Evolutionary conservation across 2,113 vertebrate species (phyloP), one percentile per base, ranked within the genome.

Genomic region (Neopipo cinnamomea): DNA sequence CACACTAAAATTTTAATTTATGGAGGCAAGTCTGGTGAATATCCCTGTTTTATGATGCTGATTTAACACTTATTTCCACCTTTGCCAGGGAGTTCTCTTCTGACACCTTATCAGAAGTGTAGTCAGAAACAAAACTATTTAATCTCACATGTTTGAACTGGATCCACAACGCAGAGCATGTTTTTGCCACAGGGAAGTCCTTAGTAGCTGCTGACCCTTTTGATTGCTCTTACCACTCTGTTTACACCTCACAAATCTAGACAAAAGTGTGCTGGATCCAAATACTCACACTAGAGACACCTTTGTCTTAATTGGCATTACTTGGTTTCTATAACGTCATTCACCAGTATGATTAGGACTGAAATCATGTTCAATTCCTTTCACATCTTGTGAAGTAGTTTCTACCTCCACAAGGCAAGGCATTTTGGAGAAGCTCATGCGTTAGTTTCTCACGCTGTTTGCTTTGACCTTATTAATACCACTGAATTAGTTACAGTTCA

Each of bases 401-500:
- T 83, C 55, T 75, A 11, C 22, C 31, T 85, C 19, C 3, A 6
- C 0, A 2, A 47, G 15, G 30, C 11, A 20, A 80, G 14, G 37
- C 25, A 80, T 53, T 84, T 50, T 81, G 33, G 35, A 66, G 58
- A 88, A 89, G 11, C 25, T 78, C 33, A 15, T 25, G 12, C 37
- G 66, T 67, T 41, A 61, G 27, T 61, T 93, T 85, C 82, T 79
- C 49, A 46, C 1, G 0, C 61, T 71, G 20, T 61, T 85, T 82
- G 44, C 81, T 82, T 87, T 92, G 91, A 93, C 77, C 66, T 92
- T 95, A 87, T 96, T 85, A 91, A 87, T 66, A 66, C 37, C 70
- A 15, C 23, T 89, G 70, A 66, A 85, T 67, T 14, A 76, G 94
- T 76, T 65, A 79, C 46, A 90, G 91, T 58, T 90, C 81, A 93